These are phyloP conservation scores for Calliopum simillimum DNA, from an alignment of 2,888 invertebrate species.

Conservation along the genomic window DNA sequence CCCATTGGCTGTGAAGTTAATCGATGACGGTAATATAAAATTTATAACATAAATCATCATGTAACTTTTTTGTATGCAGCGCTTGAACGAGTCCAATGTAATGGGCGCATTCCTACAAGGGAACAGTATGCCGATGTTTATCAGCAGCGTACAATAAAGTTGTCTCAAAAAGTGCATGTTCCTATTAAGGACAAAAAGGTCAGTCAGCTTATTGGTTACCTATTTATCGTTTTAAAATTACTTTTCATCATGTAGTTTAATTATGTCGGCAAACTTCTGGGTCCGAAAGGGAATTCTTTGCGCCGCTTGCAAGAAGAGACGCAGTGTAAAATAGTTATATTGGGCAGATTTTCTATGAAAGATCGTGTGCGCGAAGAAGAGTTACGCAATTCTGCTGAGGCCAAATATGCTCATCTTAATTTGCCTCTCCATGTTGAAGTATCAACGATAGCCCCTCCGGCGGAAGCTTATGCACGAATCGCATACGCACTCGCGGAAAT, in stretches of 20 bases:
- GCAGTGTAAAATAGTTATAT: constrained; percentile 95
- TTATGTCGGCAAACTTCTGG: constrained; percentile 93
- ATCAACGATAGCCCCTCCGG: constrained; percentile 86
- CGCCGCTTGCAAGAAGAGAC: constrained; percentile 94
- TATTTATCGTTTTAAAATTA: background rate
- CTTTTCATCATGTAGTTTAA: constrained; percentile 77
- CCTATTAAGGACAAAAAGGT: constrained; percentile 68
- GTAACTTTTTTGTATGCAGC: constrained; percentile 70
- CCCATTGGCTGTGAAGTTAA: constrained; percentile 63
- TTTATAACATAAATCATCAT: background rate
- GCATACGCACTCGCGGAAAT: constrained; percentile 88
- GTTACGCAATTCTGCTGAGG: constrained; percentile 83
- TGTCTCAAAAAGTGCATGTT: constrained; percentile 65
- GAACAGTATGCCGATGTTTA: constrained; percentile 82
- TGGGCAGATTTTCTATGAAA: constrained; percentile 93
- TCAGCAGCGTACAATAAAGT: constrained; percentile 69
- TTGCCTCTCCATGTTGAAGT: constrained; percentile 92
- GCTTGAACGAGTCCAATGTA: constrained; percentile 77
- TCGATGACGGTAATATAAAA: constrained; percentile 60
- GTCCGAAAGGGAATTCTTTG: constrained; percentile 93
- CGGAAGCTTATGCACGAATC: constrained; percentile 86
- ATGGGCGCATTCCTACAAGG: constrained; percentile 75
- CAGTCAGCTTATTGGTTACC: background rate
- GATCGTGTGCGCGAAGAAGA: constrained; percentile 88
- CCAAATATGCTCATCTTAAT: constrained; percentile 88